Percentiles rank a stretch among this genome's conserved stretches.
Evolutionary conservation across 2,888 invertebrate genomes (phyloP).

Genomic region (Nebria brevicollis): DNA sequence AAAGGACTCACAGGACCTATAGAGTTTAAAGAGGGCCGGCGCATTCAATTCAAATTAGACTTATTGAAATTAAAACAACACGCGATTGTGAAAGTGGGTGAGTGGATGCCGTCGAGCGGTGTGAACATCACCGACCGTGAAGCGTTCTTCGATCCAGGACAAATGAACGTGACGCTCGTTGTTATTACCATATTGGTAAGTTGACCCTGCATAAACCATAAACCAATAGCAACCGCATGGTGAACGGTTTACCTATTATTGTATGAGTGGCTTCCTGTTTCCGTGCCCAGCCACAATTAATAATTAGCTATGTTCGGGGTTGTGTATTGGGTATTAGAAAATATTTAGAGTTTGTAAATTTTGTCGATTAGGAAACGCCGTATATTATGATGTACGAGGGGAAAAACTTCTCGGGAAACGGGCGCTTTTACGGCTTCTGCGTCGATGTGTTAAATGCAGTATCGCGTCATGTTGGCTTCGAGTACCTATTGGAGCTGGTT

Average conservation of each 20-base stretch:
- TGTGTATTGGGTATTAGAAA: no score
- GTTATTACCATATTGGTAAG: constrained; percentile 80
- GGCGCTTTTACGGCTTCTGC: constrained; percentile 82
- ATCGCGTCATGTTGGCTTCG: constrained; percentile 75
- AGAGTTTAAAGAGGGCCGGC: constrained; percentile 80
- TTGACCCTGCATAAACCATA: not conserved
- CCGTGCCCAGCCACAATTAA: not conserved
- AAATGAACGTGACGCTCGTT: constrained; percentile 78
- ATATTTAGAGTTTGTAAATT: not conserved
- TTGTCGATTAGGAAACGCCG: constrained; percentile 70
- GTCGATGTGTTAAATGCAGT: constrained; percentile 78
- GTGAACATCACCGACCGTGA: constrained; percentile 77
- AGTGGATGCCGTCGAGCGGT: constrained; percentile 75
- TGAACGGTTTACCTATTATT: not conserved
- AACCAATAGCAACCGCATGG: not conserved
- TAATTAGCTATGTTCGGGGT: not conserved
- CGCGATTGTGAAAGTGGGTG: constrained; percentile 78
- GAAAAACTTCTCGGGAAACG: constrained; percentile 77
- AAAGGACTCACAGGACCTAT: constrained; percentile 84
- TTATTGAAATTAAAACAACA: constrained; percentile 78
- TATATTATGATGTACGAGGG: constrained; percentile 79
- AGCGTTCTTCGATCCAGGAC: constrained; percentile 77
- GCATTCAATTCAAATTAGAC: constrained; percentile 80
- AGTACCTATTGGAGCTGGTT: constrained; percentile 75
- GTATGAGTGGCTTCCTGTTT: not conserved